These are phyloP conservation scores for Oreochromis grahami DNA, from an alignment of 2,797 vertebrate species.

Conservation along the genomic window DNA sequence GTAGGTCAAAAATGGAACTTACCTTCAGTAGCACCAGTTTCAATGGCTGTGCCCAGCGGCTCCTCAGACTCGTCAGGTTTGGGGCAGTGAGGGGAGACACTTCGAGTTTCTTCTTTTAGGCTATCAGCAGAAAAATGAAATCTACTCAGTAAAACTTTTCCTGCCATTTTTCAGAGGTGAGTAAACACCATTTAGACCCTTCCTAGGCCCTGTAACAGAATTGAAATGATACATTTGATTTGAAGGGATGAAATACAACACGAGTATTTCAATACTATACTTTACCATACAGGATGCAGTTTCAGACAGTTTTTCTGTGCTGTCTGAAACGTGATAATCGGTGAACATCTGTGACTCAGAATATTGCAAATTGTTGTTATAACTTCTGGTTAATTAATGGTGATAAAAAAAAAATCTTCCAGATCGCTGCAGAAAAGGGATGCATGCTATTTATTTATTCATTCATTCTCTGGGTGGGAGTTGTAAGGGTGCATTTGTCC, in stretches of 20 bases:
- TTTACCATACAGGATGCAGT: background rate
- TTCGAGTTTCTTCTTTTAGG: conserved; percentile 62
- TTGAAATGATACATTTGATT: background rate
- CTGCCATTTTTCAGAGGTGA: background rate
- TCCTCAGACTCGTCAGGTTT: conserved; percentile 76
- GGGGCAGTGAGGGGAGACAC: conserved; percentile 77
- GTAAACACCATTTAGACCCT: background rate
- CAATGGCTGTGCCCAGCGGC: conserved; percentile 74
- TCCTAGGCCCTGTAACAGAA: background rate
- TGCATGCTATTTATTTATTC: background rate
- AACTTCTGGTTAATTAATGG: background rate
- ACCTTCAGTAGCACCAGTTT: conserved; percentile 48
- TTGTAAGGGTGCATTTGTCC: background rate
- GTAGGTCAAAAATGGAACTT: background rate
- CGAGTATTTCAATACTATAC: background rate
- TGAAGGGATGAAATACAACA: background rate
- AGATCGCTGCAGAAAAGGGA: background rate
- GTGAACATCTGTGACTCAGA: background rate
- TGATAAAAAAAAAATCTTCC: background rate
- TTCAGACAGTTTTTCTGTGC: background rate
- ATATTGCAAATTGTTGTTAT: background rate
- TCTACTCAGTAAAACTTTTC: background rate
- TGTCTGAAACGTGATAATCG: background rate
- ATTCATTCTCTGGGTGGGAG: background rate
- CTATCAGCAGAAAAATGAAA: conserved; percentile 11